Base-by-base conservation (phyloP, 2,888 invertebrate genomes). In the Aphodius granarius region DNA sequence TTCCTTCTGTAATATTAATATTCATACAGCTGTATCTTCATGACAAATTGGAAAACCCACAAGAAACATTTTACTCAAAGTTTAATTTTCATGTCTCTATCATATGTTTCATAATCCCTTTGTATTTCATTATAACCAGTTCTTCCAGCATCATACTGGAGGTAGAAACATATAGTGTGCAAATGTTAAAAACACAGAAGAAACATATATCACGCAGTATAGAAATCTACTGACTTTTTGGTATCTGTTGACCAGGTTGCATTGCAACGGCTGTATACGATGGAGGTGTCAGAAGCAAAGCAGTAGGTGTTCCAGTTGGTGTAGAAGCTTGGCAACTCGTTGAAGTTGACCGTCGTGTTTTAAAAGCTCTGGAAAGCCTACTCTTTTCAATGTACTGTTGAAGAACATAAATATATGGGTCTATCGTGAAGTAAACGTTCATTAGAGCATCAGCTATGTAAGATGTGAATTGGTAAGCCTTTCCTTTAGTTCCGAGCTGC, bases 391-490 rank as follows among this genome's bases (percentile, higher is more conserved):
- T 88, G 75, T 89, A 89, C 76, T 94, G 90, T 85, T 94, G 91
- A 22, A 95, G 88, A 71, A 95, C 95, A 86, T 95, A 96, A 74
- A 95, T 91, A 81, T 94, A 93, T 1, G 96, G 96, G 87, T 96
- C 94, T 78, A 95, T 89, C 23, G 94, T 92, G 86, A 95, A 96
- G 87, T 96, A 95, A 73, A 95, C 86, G 72, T 94, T 91, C 88
- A 95, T 92, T 75, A 95, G 88, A 68, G 13, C 13, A 68, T 68
- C 21, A 20, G 68, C 68, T 15, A 68, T n/a, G 9, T 3, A 1
- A 78, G 91, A 90, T 77, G 91, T 90, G 62, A 89, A 84, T 62
- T 82, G 82, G 21, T 81, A 84, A 79, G 89, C 86, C 66, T 20
- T 5, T 17, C 66, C 68, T 43, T 62, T 66, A 20, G 72, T 19